Evolutionary conservation across 2,797 vertebrate species (phyloP).

Genomic region (Lemur catta): DNA sequence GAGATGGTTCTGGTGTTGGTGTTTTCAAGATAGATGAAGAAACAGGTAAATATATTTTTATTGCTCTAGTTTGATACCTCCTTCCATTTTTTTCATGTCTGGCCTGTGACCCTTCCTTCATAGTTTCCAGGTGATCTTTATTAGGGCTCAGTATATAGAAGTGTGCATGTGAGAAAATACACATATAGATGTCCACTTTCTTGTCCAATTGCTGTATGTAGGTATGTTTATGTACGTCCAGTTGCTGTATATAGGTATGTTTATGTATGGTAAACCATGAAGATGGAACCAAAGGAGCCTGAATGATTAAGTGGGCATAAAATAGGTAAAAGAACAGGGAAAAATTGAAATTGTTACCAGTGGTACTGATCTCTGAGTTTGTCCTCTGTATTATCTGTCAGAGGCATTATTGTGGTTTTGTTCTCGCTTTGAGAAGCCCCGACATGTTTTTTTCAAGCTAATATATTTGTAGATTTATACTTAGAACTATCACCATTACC

Average conservation of each 20-base stretch:
- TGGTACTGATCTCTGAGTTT: background rate
- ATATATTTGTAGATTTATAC: background rate
- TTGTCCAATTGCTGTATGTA: background rate
- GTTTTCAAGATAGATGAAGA: conserved; percentile 96
- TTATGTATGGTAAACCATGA: background rate
- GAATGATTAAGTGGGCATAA: background rate
- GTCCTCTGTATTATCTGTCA: background rate
- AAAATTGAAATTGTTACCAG: background rate
- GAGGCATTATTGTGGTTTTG: background rate
- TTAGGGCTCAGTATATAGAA: background rate
- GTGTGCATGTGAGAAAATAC: background rate
- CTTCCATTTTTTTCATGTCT: background rate
- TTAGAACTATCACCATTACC: background rate
- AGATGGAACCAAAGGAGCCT: background rate
- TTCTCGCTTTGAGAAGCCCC: background rate
- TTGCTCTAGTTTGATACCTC: background rate
- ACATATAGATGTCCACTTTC: background rate
- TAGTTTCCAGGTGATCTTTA: background rate
- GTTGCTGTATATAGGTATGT: background rate
- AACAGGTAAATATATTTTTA: conserved; percentile 88
- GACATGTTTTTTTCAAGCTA: background rate
- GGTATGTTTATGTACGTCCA: background rate
- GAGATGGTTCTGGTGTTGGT: conserved; percentile 96
- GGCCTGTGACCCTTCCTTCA: background rate
- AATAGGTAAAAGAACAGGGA: background rate